Conservation (phyloP, 2,113 vertebrate species). For the Phainopepla nitens region DNA sequence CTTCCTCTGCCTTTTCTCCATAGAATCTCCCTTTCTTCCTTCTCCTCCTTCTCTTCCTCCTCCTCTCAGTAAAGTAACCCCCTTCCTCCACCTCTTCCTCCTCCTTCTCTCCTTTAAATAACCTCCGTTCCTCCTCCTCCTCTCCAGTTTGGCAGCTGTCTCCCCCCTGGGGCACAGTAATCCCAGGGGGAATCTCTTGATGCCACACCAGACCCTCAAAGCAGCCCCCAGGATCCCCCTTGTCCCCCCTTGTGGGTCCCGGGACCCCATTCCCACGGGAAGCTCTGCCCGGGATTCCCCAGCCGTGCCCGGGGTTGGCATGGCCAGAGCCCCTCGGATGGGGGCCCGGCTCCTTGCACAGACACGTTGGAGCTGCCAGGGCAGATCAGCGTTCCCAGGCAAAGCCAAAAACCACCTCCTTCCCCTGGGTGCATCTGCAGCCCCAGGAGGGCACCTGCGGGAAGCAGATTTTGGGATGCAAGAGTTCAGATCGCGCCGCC, state of each 20-base stretch:
- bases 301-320: background rate
- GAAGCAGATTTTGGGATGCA: background rate
- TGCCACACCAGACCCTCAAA: fast-evolving
- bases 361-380: background rate
- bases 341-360: background rate
- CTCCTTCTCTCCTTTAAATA: background rate
- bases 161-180: fast-evolving
- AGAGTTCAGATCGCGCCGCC: background rate
- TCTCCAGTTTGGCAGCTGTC: background rate
- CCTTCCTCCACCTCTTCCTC: no score
- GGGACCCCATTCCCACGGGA: background rate
- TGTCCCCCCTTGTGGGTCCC: background rate
- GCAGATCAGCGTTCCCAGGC: background rate
- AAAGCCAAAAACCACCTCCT: background rate
- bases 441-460: background rate
- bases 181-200: background rate
- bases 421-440: fast-evolving
- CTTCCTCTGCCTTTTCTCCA: background rate
- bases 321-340: background rate
- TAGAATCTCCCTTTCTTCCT: no score
- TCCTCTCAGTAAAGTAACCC: background rate
- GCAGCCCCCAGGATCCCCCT: fast-evolving
- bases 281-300: background rate
- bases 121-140: background rate
- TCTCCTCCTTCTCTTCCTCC: no score